Conservation (phyloP, 2,888 invertebrate species). For the Xestobium rufovillosum region DNA sequence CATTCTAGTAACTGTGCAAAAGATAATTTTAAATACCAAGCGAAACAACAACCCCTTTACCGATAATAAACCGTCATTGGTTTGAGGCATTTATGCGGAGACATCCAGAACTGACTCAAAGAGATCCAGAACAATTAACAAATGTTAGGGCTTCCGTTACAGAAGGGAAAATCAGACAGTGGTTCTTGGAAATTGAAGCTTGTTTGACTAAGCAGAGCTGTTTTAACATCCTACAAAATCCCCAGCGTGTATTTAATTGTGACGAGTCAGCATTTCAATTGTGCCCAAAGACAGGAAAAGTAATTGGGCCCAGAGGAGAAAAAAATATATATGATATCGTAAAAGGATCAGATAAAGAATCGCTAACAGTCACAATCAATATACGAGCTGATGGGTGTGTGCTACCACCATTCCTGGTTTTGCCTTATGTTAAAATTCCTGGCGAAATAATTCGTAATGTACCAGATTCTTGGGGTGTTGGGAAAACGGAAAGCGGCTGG, state of each 20-base stretch:
- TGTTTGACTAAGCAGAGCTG: no score
- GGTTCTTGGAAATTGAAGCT: no score
- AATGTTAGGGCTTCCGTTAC: no score
- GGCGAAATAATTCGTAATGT: neutral
- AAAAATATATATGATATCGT: slow-evolving; percentile 12
- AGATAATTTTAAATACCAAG: slow-evolving; percentile 5
- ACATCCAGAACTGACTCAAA: no score
- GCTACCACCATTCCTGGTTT: slow-evolving; percentile 1
- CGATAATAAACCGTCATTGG: slow-evolving; percentile 7
- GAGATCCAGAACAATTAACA: no score
- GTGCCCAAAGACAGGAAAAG: slow-evolving; percentile 14
- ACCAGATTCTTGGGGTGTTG: slow-evolving; percentile 6
- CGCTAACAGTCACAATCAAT: no score
- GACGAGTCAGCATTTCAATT: slow-evolving; percentile 17
- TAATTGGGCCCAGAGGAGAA: slow-evolving; percentile 12
- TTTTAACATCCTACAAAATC: no score
- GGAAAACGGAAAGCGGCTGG: no score
- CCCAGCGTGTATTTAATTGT: slow-evolving; percentile 14
- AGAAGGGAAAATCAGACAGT: no score
- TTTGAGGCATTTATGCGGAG: slow-evolving; percentile 6
- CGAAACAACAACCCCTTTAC: slow-evolving; percentile 7
- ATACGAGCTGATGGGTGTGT: no score
- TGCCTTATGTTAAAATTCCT: slow-evolving; percentile 3
- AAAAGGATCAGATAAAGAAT: slow-evolving; percentile 12
- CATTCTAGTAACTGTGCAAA: slow-evolving; percentile 5